A percentile compares a stretch with the other conserved stretches of the same genome.
Evolutionary conservation across 1,140 invertebrate genomes (phyloP).

Genomic region (Lanistes nyassanus): DNA sequence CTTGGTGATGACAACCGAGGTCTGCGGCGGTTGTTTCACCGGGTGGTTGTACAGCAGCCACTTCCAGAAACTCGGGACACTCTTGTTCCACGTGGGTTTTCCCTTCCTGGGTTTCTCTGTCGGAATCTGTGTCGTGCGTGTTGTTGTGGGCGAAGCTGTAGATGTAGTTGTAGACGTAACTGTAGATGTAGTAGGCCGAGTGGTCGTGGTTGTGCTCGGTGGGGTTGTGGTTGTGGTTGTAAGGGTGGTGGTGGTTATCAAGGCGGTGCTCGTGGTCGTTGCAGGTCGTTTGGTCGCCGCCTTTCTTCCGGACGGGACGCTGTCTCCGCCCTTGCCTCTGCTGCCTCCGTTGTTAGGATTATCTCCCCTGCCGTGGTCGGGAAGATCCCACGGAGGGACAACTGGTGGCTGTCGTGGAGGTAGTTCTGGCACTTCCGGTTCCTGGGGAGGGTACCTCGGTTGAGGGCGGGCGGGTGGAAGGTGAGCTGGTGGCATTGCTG

Average conservation of each 20-base stretch:
- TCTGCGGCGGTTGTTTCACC: too few relatives aligned
- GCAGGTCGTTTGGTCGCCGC: neutral
- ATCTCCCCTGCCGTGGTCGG: neutral
- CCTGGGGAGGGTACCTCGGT: neutral
- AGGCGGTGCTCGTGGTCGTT: conserved; percentile 9
- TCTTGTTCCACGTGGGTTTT: neutral
- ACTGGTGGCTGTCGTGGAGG: neutral
- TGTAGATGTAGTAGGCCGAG: neutral
- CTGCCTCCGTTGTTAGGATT: neutral
- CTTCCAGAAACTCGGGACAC: conserved; percentile 8
- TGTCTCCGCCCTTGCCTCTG: neutral
- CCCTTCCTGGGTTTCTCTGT: neutral
- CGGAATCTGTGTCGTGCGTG: neutral
- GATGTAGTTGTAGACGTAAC: neutral
- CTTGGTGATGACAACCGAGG: neutral
- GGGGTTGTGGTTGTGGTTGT: conserved; percentile 15
- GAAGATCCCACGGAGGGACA: neutral
- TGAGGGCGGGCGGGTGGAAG: neutral
- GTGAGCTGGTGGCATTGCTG: neutral
- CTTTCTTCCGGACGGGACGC: conserved; percentile 22
- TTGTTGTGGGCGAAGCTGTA: neutral
- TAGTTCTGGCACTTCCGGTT: conserved; percentile 7
- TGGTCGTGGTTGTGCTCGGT: conserved; percentile 12
- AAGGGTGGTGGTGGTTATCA: neutral
- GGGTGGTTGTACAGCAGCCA: conserved; percentile 12